Evolutionary conservation across 2,888 invertebrate species (phyloP).

Genomic region (Venusia cambrica): DNA sequence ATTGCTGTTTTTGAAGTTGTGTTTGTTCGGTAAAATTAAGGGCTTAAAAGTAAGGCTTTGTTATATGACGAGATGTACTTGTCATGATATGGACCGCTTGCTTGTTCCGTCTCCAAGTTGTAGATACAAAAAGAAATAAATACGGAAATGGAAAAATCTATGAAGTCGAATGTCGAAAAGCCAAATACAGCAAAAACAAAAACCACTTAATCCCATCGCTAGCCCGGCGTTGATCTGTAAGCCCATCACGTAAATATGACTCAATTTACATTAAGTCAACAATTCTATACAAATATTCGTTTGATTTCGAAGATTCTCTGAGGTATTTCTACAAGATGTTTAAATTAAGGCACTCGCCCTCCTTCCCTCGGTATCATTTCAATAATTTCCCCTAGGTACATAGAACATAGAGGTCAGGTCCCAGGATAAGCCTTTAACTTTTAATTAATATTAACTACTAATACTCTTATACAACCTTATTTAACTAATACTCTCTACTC

Average conservation of each 20-base stretch:
- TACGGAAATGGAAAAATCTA: too few relatives aligned
- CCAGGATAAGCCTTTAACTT: conserved; percentile 13
- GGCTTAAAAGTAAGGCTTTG: too few relatives aligned
- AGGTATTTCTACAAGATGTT: conserved; percentile 35
- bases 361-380: conserved; percentile 39
- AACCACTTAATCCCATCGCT: conserved; percentile 3
- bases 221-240: conserved; percentile 4
- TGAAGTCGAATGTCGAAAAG: background rate
- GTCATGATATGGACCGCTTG: too few relatives aligned
- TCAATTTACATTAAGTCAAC: conserved; percentile 18
- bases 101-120: too few relatives aligned
- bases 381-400: conserved; percentile 63
- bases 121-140: too few relatives aligned
- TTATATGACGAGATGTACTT: too few relatives aligned
- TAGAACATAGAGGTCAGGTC: conserved; percentile 19
- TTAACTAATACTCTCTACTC: background rate
- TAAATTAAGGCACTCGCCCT: conserved; percentile 28
- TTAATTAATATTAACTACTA: background rate
- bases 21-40: too few relatives aligned
- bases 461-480: too few relatives aligned
- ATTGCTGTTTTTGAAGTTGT: too few relatives aligned
- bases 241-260: conserved; percentile 12
- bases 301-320: conserved; percentile 19
- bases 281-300: conserved; percentile 23
- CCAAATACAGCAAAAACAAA: conserved; percentile 1